phyloP scores from a whole-genome alignment of 1,140 invertebrate species.

The Procambarus clarkii region DNA sequence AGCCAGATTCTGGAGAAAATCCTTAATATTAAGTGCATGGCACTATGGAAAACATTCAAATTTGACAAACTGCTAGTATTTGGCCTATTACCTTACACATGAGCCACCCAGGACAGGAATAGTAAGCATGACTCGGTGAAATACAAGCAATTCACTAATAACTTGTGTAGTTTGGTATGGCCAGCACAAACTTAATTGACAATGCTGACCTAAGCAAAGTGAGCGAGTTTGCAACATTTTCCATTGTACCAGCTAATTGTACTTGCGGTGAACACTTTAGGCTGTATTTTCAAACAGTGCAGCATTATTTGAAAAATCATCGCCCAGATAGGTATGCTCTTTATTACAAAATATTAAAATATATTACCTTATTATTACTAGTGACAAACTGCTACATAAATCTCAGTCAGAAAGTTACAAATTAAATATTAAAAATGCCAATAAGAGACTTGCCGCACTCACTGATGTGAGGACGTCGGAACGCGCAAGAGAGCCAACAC shows the following conservation, averaged over 20 bases:
- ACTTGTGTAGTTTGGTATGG: neutral
- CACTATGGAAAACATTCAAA: conserved; percentile 5
- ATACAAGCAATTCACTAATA: neutral
- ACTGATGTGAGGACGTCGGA: neutral
- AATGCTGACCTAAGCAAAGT: neutral
- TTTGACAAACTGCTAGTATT: neutral
- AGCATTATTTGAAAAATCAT: neutral
- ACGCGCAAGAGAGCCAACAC: neutral
- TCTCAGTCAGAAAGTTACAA: neutral
- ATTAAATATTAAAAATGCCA: neutral
- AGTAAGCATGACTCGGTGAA: neutral
- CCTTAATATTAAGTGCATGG: neutral
- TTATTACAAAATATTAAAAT: conserved; percentile 8
- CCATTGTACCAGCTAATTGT: neutral
- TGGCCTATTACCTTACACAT: neutral
- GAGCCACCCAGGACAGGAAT: neutral
- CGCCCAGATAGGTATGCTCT: neutral
- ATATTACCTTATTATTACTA: neutral
- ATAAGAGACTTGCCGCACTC: neutral
- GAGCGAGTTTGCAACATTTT: neutral
- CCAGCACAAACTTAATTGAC: neutral
- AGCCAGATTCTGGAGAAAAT: neutral
- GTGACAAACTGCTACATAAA: neutral
- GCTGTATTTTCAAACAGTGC: neutral
- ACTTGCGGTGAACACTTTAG: conserved; percentile 5